These are phyloP conservation scores for Homarus americanus DNA, from an alignment of 1,140 invertebrate species.

Conservation along the genomic window DNA sequence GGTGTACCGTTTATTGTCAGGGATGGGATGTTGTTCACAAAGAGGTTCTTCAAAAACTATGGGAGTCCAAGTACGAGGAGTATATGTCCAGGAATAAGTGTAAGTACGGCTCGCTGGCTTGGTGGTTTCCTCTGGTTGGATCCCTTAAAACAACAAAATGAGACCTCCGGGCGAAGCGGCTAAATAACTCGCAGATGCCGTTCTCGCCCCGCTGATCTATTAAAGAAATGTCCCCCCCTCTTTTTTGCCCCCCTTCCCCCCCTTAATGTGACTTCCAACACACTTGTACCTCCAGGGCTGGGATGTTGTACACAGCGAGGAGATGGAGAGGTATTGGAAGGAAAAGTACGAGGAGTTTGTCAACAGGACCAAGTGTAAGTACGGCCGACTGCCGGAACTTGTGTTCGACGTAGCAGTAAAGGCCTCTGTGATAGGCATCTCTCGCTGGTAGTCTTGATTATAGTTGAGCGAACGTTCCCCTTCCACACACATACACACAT, in stretches of 20 bases:
- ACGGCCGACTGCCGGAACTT: not conserved
- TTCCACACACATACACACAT: too few species aligned
- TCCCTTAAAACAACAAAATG: not conserved
- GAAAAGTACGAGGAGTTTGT: conserved; percentile 91
- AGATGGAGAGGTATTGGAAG: conserved; percentile 90
- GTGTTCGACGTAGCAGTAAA: conserved; percentile 26
- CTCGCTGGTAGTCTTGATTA: not conserved
- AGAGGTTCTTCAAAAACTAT: conserved; percentile 45
- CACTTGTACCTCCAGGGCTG: conserved; percentile 83
- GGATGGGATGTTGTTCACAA: conserved; percentile 41
- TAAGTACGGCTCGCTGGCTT: conserved; percentile 27
- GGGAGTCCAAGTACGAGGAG: conserved; percentile 38
- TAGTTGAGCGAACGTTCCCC: not conserved
- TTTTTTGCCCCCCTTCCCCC: not conserved
- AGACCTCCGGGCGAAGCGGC: not conserved
- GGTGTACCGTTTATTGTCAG: conserved; percentile 20
- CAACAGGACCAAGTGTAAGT: conserved; percentile 83
- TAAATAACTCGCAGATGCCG: not conserved
- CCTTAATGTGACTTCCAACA: conserved; percentile 77
- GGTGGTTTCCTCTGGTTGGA: not conserved
- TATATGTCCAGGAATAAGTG: conserved; percentile 31
- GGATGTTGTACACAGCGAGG: conserved; percentile 89
- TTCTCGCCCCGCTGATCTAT: not conserved
- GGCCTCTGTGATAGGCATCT: not conserved
- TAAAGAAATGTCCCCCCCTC: not conserved